Percentiles rank a stretch among this genome's conserved stretches.
Evolutionary conservation across 2,888 invertebrate species (phyloP).

Genomic region (Plagodis dolabraria): DNA sequence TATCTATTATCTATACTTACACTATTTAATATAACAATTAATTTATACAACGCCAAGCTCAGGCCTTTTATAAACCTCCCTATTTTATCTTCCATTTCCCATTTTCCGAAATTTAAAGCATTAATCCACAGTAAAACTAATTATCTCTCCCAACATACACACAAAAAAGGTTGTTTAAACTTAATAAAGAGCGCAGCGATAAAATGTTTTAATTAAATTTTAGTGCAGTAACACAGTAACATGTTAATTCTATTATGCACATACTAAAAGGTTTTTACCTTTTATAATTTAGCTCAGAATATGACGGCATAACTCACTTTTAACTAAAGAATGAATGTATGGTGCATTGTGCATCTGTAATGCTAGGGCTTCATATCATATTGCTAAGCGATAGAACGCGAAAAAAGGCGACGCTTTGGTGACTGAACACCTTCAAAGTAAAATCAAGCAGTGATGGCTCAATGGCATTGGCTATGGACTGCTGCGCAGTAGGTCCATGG

Average conservation of each 20-base stretch:
- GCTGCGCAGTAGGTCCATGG: no score
- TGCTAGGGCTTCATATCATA: neutral
- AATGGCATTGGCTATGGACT: no score
- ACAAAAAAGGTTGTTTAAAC: constrained; percentile 11
- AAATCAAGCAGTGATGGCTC: no score
- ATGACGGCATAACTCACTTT: constrained; percentile 8
- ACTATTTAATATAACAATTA: no score
- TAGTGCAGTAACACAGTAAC: constrained; percentile 11
- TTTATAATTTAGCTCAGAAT: constrained; percentile 20
- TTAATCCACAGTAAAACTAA: neutral
- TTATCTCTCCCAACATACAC: constrained; percentile 1
- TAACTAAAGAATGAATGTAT: constrained; percentile 51
- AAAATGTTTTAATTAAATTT: constrained; percentile 21
- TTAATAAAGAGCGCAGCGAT: constrained; percentile 12
- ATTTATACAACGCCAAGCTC: no score
- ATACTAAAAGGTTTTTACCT: constrained; percentile 22
- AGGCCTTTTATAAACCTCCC: no score
- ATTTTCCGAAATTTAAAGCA: neutral
- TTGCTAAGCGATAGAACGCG: neutral
- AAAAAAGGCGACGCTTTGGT: constrained; percentile 27
- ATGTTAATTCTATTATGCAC: constrained; percentile 19
- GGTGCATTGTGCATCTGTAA: constrained; percentile 38
- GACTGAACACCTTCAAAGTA: no score
- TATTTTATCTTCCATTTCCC: neutral
- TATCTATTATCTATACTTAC: no score